Conservation (phyloP, 1,140 invertebrate genomes). For the Caenorhabditis latens region DNA sequence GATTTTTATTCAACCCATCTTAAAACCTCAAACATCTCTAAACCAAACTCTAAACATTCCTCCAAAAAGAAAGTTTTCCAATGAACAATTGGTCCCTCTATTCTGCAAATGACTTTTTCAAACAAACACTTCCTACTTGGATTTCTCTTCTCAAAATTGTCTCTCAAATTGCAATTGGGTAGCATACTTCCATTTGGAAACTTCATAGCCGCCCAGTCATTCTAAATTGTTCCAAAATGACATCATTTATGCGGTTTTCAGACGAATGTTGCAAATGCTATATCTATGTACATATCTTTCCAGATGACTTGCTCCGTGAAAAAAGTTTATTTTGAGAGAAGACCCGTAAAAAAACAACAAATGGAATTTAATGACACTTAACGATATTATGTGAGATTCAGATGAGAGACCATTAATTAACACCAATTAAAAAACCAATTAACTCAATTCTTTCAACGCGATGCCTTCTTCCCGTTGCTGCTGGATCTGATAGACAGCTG, state of each 20-base stretch:
- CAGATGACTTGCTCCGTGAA: not conserved
- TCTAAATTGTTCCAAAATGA: too few species aligned
- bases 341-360: constrained; percentile 5
- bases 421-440: not conserved
- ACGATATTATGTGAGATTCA: not conserved
- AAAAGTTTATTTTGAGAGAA: constrained; percentile 16
- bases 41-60: too few species aligned
- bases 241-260: not conserved
- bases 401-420: not conserved
- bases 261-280: not conserved
- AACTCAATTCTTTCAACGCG: not conserved
- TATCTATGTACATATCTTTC: constrained; percentile 3
- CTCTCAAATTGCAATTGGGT: too few species aligned
- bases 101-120: too few species aligned
- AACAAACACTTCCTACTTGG: too few species aligned
- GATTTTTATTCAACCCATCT: too few species aligned
- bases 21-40: too few species aligned
- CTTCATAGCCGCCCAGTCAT: too few species aligned
- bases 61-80: too few species aligned
- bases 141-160: too few species aligned
- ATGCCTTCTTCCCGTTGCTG: constrained; percentile 28
- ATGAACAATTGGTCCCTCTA: too few species aligned
- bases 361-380: not conserved
- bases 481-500: constrained; percentile 14
- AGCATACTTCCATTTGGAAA: too few species aligned